Evolutionary conservation across 1,140 invertebrate species (phyloP), one percentile per base, ranked within the genome.

Genomic region (Penaeus japonicus): DNA sequence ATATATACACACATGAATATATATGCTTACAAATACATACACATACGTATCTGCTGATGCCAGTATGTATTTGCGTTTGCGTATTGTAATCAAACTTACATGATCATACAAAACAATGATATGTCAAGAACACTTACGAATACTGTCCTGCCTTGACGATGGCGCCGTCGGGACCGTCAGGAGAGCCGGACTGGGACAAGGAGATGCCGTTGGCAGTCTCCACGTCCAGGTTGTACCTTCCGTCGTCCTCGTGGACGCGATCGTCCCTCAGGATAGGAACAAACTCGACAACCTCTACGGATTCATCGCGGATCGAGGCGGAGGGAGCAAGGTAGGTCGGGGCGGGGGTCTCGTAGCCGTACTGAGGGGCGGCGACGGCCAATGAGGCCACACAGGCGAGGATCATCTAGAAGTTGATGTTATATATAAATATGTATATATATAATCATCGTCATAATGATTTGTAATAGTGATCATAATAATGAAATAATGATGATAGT

Each of bases 121-220:
- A 27, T 55, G 57, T 57, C 7, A 15, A 2, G 17, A 27, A 27
- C 12, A 89, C 89, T 90, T 53, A 90, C 89, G 89, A 82, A 65
- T 84, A 87, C 20, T 65, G 57, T 62, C 89, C 89, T 32, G 89
- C 73, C 80, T 77, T 88, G 53, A 87, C 84, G 10, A 90, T 62
- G 35, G 89, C 22, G 24, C 89, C 89, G 4, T 87, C 82, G n/a
- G 82, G 81, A 20, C 89, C 89, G 27, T 84, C 75, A 55, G 85
- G 81, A 78, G 85, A 85, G 27, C 89, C 89, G 47, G 89, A 78
- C 85, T 90, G 62, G 20, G 89, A 83, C 47, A 86, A n/a, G 53
- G 5, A 24, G 89, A 90, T 87, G n/a, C 89, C 89, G 82, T 90
- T 84, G 20, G 73, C 89, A 39, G 89, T 87, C 85, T 90, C 89